These are phyloP conservation scores for Physocephala rufipes DNA, from an alignment of 2,888 invertebrate species.

Conservation along the genomic window DNA sequence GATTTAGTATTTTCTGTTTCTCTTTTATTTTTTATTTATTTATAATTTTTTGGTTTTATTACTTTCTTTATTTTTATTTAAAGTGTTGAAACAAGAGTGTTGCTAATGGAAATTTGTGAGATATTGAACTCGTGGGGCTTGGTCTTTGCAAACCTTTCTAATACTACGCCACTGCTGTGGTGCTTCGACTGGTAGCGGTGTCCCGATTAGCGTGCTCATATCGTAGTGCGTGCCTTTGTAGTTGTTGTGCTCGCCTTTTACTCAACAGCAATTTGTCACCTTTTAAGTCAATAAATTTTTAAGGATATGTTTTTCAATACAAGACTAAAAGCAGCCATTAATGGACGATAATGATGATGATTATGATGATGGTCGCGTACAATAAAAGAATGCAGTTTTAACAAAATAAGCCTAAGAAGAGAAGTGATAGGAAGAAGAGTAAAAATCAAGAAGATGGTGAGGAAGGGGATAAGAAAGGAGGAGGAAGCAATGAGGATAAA, in stretches of 20 bases:
- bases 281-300: slow-evolving; percentile 30
- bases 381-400: too few species aligned
- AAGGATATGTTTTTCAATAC: slow-evolving; percentile 9
- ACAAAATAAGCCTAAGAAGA: too few species aligned
- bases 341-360: not conserved
- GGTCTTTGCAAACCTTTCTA: slow-evolving; percentile 9
- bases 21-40: too few species aligned
- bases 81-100: not conserved
- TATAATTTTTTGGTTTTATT: too few species aligned
- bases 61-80: not conserved
- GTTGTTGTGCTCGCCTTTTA: not conserved
- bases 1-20: too few species aligned
- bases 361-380: too few species aligned
- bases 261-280: slow-evolving; percentile 34
- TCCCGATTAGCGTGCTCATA: too few species aligned
- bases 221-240: not conserved
- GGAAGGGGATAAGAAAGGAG: too few species aligned
- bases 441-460: too few species aligned
- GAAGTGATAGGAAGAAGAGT: too few species aligned
- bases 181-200: not conserved
- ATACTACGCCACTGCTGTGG: not conserved
- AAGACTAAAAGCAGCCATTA: slow-evolving; percentile 25
- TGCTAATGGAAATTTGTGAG: not conserved
- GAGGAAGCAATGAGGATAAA: too few species aligned
- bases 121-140: not conserved